Base-by-base conservation (phyloP, 2,113 vertebrate species). In the Cranoglanis bouderius region DNA sequence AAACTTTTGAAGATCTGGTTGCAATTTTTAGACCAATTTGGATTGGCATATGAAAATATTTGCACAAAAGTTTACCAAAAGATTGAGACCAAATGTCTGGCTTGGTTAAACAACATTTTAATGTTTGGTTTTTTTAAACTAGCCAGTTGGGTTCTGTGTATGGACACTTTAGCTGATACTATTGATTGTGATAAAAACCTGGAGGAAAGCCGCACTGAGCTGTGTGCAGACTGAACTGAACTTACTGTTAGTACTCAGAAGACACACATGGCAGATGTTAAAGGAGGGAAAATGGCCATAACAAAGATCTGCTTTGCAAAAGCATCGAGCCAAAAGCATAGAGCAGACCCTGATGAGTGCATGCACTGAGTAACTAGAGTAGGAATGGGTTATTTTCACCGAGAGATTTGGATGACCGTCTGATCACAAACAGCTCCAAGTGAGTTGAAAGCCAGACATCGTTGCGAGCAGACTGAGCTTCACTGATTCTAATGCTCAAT, bases 361-460 rank as follows among this genome's bases (percentile, higher is more conserved):
- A 40, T 19, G 67, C 1, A 35, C 43, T 40, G 84, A 89, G 53
- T 85, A 63, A 59, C 88, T 35, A 2, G 55, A 87, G 89, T 89
- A 89, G 55, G 80, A 67, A 80, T 70, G 40, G 78, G 82, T 90
- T 90, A 85, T 63, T 7, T 87, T 89, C 88, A 82, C 82, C 61
- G 26, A 87, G 75, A 89, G 70, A 78, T 87, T 85, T 75, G 82
- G 82, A 84, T 72, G 90, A 40, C 82, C 88, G 88, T 91, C 89
- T 88, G 75, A 92, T 90, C 72, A 75, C 87, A 6, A 92, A 87
- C 93, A 91, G 93, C 91, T 93, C 92, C 82, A 4, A 84, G 80
- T 88, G 77, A 91, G 91, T 91, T 92, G 89, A 86, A 80, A 88
- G 90, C 90, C 92, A 90, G 91, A 90, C 90, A n/a, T 59, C 21